Evolutionary conservation across 2,888 invertebrate species (phyloP).

Genomic region (Rhimphoctona megacephalus): DNA sequence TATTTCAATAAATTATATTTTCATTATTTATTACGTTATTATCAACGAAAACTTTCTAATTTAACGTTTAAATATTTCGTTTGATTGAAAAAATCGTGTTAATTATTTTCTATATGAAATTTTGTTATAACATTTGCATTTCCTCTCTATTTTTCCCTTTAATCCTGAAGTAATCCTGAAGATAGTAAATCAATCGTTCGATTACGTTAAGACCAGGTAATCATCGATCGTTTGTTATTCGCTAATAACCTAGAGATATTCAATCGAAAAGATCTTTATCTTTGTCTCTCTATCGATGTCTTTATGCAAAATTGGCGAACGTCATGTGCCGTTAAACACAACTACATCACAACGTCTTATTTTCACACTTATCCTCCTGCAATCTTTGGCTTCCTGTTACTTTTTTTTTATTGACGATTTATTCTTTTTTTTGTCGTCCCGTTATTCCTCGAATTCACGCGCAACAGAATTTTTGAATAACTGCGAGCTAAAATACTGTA

Average conservation of each 20-base stretch:
- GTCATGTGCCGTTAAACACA: slow-evolving; percentile 20
- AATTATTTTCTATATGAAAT: not conserved
- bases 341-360: not conserved
- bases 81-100: not conserved
- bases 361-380: not conserved
- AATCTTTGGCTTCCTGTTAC: slow-evolving; percentile 6
- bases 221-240: slow-evolving; percentile 38
- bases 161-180: not conserved
- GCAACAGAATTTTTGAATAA: not conserved
- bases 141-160: not conserved
- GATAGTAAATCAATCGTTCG: slow-evolving; percentile 4
- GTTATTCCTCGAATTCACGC: not conserved
- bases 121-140: too few relatives aligned
- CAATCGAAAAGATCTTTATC: slow-evolving; percentile 44
- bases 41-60: not conserved
- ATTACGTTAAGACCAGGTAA: slow-evolving; percentile 18
- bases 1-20: not conserved
- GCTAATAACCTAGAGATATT: slow-evolving; percentile 21
- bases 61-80: not conserved
- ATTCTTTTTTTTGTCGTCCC: not conserved
- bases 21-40: not conserved
- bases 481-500: not conserved
- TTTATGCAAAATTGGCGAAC: not conserved
- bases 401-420: not conserved
- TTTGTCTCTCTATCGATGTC: slow-evolving; percentile 1